Base-by-base conservation (phyloP, 37 sponge, comb jelly and placozoan genomes). In the Chondrosia reniformis region DNA sequence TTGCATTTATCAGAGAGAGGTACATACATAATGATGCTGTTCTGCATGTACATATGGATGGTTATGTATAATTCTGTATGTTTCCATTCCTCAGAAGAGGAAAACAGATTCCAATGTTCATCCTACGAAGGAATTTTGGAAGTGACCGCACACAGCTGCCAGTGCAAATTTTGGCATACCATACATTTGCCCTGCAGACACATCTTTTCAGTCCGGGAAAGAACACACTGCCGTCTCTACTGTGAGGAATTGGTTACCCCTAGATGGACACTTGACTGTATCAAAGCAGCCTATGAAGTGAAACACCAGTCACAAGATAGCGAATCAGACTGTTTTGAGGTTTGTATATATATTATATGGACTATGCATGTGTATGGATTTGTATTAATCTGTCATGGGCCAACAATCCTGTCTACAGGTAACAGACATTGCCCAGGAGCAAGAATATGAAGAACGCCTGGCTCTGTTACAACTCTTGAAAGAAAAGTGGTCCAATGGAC, bases 121-220 rank as follows among this genome's bases (percentile, higher is more conserved):
- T n/a, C n/a, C n/a, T n/a, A n/a, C 43, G 8, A 77, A 86, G 32
- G 86, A 81, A 86, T 12, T 28, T 71, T 27, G 42, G 32, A 36
- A 32, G 76, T 80, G 2, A 65, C 67, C 1, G 4, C 58, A 38
- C 22, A 30, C 30, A 52, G 39, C 52, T 86, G 87, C 69, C 76
- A 52, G 37, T 87, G 83, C 55, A 79, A 67, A 4, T 87, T 87
- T 59, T 36, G 31, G 6, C 45, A 5, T 8, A 65, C 88, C 4
- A 82, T 87, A 83, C 64, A 46, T 4, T 33, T 87, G 32, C 88
- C 88, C 3, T 83, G 83, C 61, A 57, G 88, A 2, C 88, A 87
- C 65, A 87, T 87, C 8, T 72, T 87, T 33, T 83, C 88, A 10
- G 8, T 86, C 12, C 46, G 69, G 32, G 24, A 13, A 22, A 80